Evolutionary conservation across 2,797 vertebrate species (phyloP).

Genomic region (Hoplostethus mediterraneus): DNA sequence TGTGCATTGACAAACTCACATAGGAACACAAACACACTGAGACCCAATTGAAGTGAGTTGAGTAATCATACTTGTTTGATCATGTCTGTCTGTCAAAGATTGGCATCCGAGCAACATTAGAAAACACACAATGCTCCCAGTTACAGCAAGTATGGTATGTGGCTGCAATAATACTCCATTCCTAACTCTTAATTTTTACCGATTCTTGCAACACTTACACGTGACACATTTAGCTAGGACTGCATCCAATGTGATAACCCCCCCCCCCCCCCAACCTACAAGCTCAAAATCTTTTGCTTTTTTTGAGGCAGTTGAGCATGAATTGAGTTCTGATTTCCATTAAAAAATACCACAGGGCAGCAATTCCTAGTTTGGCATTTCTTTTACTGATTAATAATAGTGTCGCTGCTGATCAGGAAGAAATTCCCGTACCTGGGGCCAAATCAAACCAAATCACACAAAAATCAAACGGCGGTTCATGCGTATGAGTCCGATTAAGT

Average conservation of each 20-base stretch:
- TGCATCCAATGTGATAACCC: slow-evolving; percentile 11
- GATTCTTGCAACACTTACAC: slow-evolving; percentile 24
- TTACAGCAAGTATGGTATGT: slow-evolving; percentile 16
- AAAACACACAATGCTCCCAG: neutral
- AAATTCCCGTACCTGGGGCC: neutral
- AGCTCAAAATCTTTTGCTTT: neutral
- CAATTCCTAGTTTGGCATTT: neutral
- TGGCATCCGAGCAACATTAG: neutral
- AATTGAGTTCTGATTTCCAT: slow-evolving; percentile 28
- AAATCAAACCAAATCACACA: too few species aligned
- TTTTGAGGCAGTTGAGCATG: slow-evolving; percentile 33
- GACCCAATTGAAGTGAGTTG: too few species aligned
- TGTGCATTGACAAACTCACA: neutral
- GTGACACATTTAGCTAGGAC: slow-evolving; percentile 12
- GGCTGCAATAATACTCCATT: slow-evolving; percentile 13
- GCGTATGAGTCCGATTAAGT: too few species aligned
- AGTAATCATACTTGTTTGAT: too few species aligned
- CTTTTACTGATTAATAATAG: slow-evolving; percentile 13
- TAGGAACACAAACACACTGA: neutral
- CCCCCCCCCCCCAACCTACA: too few species aligned
- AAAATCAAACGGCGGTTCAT: too few species aligned
- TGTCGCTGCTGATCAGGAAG: neutral
- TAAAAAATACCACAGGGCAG: slow-evolving; percentile 20
- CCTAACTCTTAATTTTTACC: slow-evolving; percentile 9
- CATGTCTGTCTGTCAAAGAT: neutral